A percentile compares a stretch with the other conserved stretches of the same genome.
phyloP scores from a whole-genome alignment of 2,797 vertebrate genomes.

The Enteromius mattozi region DNA sequence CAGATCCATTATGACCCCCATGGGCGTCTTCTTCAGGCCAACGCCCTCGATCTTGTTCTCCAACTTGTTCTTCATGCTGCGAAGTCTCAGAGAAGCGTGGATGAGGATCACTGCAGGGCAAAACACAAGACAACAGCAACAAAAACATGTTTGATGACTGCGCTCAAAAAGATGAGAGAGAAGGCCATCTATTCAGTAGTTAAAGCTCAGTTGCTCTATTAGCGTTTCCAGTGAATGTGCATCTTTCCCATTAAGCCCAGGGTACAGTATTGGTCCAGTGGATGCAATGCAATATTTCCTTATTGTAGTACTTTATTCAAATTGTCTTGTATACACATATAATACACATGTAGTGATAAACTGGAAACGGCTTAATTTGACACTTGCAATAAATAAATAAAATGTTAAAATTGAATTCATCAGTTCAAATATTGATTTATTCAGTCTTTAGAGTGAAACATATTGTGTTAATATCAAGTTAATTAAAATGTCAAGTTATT shows the following conservation, averaged over 20 bases:
- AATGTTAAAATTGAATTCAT: too few species aligned
- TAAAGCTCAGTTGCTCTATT: neutral
- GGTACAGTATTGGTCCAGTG: too few species aligned
- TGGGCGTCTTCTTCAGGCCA: slow-evolving; percentile 94
- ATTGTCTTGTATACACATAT: neutral
- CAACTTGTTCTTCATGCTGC: slow-evolving; percentile 95
- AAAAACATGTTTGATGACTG: neutral
- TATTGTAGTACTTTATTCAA: neutral
- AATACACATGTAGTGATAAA: neutral
- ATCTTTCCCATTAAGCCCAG: neutral
- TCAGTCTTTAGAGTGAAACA: neutral
- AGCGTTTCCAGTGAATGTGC: neutral
- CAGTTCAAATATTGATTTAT: neutral
- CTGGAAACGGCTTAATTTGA: neutral
- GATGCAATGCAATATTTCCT: neutral
- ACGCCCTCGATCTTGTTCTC: slow-evolving; percentile 94
- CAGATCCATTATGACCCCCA: slow-evolving; percentile 93
- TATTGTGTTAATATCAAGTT: too few species aligned
- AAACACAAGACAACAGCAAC: neutral
- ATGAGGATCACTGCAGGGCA: slow-evolving; percentile 87
- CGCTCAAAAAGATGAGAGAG: neutral
- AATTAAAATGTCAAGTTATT: neutral
- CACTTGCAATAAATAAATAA: neutral
- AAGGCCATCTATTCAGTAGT: neutral
- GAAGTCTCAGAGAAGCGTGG: slow-evolving; percentile 93